Evolutionary conservation across 2,113 vertebrate genomes (phyloP), one percentile per base, ranked within the genome.

Genomic region (Pluvialis apricaria): DNA sequence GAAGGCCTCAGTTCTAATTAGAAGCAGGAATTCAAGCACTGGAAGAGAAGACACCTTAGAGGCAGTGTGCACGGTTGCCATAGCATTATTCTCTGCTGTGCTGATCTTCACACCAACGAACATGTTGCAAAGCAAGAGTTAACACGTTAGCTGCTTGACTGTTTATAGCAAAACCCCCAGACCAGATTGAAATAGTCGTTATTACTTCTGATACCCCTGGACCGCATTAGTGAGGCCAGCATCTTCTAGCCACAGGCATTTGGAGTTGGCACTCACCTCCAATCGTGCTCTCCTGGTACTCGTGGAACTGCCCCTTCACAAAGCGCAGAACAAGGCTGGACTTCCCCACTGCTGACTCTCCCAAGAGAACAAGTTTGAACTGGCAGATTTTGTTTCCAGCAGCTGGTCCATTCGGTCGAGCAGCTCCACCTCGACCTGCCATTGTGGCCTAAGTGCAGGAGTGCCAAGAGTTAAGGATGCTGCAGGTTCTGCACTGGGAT

Each of bases 221-320:
- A 5, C 38, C 11, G 58, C 29, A 8, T 5, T 17, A 14, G 36
- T 2, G 8, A 78, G 78, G 73, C 45, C 73, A 51, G 78, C 77
- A 85, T 4, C 91, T 60, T 15, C 25, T 1, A 8, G 72, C 60
- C 51, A 21, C 4, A 9, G 55, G 45, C 14, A 15, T 4, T 0
- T 4, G 42, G 72, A 45, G 45, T 8, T 5, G 42, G 31, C 70
- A 57, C 98, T 98, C 97, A 99, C 99, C 99, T 98, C 99, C 99
- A 3, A 99, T 99, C 34, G 99, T 99, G 98, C 99, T 99, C 98
- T 99, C 99, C 97, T 99, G 99, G 97, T 99, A 99, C 96, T 99
- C 99, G 1, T 99, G 99, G 96, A 99, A 99, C 95, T 99, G 99
- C 81, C 99, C 99, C 98, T 99, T 99, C 92, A 99, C 99, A 1